Conservation (phyloP, 2,113 vertebrate genomes). For the Chaetodon trifascialis region DNA sequence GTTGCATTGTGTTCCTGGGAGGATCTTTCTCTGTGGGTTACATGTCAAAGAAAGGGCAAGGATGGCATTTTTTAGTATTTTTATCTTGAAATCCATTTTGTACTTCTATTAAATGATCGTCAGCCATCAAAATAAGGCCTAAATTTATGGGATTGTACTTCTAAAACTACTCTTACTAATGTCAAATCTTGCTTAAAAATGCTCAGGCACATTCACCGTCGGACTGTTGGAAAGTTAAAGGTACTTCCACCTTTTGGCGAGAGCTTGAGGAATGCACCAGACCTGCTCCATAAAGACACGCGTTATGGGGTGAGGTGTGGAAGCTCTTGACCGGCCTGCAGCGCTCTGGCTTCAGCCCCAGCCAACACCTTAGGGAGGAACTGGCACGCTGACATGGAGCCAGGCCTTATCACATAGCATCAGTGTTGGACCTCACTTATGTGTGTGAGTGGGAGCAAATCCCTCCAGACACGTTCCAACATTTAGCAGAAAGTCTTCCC, state of each 20-base stretch:
- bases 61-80: background rate
- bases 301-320: background rate
- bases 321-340: background rate
- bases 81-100: background rate
- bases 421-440: background rate
- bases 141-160: background rate
- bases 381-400: background rate
- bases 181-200: background rate
- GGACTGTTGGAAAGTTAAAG: background rate
- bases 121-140: background rate
- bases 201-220: background rate
- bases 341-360: too few species aligned
- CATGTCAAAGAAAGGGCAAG: constrained; percentile 7
- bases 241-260: background rate
- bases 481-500: background rate
- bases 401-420: background rate
- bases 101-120: background rate
- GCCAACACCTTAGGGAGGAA: background rate
- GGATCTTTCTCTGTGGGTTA: constrained; percentile 1
- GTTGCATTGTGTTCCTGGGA: background rate
- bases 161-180: background rate
- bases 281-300: background rate
- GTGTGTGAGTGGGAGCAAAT: background rate
- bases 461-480: background rate
- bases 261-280: too few species aligned